phyloP scores from a whole-genome alignment of 2,113 vertebrate species.

The Callipepla californica region DNA sequence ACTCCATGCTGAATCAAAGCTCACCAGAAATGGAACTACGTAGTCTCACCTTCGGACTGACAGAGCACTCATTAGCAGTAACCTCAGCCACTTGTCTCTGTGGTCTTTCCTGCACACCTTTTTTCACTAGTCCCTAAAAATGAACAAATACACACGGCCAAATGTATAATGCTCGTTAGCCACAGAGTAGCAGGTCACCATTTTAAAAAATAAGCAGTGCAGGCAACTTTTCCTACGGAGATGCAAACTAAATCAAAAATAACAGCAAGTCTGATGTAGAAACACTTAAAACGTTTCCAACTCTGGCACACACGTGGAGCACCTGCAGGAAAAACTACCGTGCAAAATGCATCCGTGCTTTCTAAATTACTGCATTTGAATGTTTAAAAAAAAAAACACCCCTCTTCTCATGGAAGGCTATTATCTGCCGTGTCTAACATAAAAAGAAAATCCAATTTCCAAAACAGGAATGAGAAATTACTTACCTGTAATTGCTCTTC shows the following conservation, averaged over 20 bases:
- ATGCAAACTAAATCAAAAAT: neutral
- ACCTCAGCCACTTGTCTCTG: neutral
- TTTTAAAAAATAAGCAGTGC: neutral
- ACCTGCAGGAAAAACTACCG: neutral
- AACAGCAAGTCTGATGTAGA: neutral
- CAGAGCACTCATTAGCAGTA: neutral
- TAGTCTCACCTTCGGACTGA: neutral
- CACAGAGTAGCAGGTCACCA: neutral
- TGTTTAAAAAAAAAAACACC: neutral
- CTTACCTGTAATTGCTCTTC: conserved; percentile 26
- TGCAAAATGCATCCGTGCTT: neutral
- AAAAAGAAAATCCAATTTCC: conserved; percentile 50
- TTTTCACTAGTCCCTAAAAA: conserved; percentile 29
- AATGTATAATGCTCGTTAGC: neutral
- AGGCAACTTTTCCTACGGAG: neutral
- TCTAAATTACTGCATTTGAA: conserved; percentile 12
- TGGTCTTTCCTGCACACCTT: neutral
- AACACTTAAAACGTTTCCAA: neutral
- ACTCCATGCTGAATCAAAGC: neutral
- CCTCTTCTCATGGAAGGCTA: neutral
- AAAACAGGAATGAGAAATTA: conserved; percentile 38
- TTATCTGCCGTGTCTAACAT: neutral
- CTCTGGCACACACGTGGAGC: neutral
- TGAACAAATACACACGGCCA: neutral
- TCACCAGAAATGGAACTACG: neutral